These are phyloP conservation scores for Matsumyia berberina DNA, from an alignment of 2,888 invertebrate genomes.

Conservation along the genomic window DNA sequence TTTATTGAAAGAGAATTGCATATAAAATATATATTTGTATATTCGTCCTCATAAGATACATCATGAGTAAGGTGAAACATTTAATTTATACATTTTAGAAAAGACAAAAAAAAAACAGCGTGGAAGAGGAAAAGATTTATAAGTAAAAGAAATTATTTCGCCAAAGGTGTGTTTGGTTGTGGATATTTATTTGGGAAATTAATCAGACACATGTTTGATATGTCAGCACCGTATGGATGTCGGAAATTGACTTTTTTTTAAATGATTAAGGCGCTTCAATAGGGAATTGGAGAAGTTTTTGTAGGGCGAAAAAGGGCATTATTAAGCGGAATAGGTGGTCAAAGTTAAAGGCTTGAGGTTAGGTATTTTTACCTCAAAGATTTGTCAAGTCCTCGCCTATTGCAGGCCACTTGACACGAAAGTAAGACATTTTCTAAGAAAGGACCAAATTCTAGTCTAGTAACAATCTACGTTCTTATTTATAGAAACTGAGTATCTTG, in stretches of 20 bases:
- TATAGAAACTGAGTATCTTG: too few relatives aligned
- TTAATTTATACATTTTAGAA: constrained; percentile 12
- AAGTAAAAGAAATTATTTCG: not conserved
- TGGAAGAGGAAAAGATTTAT: not conserved
- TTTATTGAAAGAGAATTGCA: constrained; percentile 41
- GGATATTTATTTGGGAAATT: constrained; percentile 9
- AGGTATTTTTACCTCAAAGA: too few relatives aligned
- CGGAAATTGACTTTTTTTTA: constrained; percentile 14
- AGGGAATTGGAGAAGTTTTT: not conserved
- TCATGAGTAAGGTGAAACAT: constrained; percentile 14
- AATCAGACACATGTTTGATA: constrained; percentile 12
- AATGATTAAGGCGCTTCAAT: constrained; percentile 3
- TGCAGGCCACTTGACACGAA: too few relatives aligned
- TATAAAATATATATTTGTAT: constrained; percentile 19
- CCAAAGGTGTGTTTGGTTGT: not conserved
- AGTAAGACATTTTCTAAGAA: too few relatives aligned
- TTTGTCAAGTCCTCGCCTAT: too few relatives aligned
- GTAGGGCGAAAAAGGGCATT: too few relatives aligned
- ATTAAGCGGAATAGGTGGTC: too few relatives aligned
- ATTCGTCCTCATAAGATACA: not conserved
- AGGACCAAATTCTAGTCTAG: too few relatives aligned
- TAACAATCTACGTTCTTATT: too few relatives aligned
- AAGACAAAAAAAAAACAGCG: too few relatives aligned
- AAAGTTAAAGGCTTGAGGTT: too few relatives aligned
- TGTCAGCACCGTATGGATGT: constrained; percentile 8